Conservation (phyloP, 2,888 invertebrate genomes). For the Allygus modestus region DNA sequence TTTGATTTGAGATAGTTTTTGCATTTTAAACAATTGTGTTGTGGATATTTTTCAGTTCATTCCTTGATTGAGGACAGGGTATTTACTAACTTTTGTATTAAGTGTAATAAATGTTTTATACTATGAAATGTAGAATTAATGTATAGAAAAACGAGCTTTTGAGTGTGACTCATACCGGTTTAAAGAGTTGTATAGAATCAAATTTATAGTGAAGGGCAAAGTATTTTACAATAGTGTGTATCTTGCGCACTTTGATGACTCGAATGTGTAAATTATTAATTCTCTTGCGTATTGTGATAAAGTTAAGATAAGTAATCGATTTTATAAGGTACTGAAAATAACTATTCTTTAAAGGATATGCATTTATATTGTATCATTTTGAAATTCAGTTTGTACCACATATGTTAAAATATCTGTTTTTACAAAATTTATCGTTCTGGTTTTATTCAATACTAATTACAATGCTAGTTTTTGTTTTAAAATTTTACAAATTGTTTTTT, state of each 20-base stretch:
- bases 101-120: conserved; percentile 23
- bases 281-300: conserved; percentile 40
- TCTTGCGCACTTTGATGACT: neutral
- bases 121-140: conserved; percentile 26
- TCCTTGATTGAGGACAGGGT: conserved; percentile 40
- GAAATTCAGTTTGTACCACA: neutral
- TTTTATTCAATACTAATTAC: too few species aligned
- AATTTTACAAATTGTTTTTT: neutral
- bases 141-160: conserved; percentile 33
- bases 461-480: neutral
- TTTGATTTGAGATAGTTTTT: too few species aligned
- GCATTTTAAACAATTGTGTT: too few species aligned
- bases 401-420: neutral
- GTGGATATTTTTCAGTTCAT: neutral
- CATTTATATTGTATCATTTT: conserved; percentile 24
- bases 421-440: too few species aligned
- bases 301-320: conserved; percentile 3
- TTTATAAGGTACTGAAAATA: conserved; percentile 1
- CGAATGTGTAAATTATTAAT: neutral
- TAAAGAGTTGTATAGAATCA: neutral
- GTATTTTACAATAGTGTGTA: conserved; percentile 1
- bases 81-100: conserved; percentile 16
- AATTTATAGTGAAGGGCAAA: conserved; percentile 1
- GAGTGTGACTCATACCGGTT: neutral
- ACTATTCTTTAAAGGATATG: conserved; percentile 21